Evolutionary conservation across 1,140 invertebrate genomes (phyloP).

Genomic region (Coboldia fuscipes): DNA sequence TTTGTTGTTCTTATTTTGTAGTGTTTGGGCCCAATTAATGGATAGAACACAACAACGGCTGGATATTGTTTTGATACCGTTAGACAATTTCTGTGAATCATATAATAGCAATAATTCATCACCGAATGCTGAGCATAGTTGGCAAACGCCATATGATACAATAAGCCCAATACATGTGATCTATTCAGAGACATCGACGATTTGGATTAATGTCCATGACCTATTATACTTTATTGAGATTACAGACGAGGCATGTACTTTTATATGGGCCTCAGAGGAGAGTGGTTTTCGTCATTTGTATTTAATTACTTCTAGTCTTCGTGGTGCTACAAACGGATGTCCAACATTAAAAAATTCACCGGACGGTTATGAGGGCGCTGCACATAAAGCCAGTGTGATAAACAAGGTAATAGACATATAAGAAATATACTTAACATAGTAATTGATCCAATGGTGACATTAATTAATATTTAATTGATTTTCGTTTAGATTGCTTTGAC

Average conservation of each 20-base stretch:
- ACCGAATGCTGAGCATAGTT: constrained; percentile 21
- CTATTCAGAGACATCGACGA: constrained; percentile 44
- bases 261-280: constrained; percentile 85
- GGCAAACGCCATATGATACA: constrained; percentile 18
- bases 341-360: too few relatives aligned
- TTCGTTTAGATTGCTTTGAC: constrained; percentile 46
- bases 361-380: too few relatives aligned
- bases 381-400: neutral
- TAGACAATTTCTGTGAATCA: constrained; percentile 50
- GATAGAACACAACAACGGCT: constrained; percentile 67
- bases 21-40: constrained; percentile 75
- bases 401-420: neutral
- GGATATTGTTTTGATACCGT: constrained; percentile 47
- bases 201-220: constrained; percentile 87
- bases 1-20: constrained; percentile 24
- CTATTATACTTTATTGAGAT: constrained; percentile 59
- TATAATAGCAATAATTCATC: constrained; percentile 28
- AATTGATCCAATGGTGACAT: too few relatives aligned
- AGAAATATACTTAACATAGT: too few relatives aligned
- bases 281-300: constrained; percentile 83
- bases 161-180: constrained; percentile 31
- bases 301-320: constrained; percentile 28
- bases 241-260: constrained; percentile 32
- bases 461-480: too few relatives aligned
- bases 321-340: constrained; percentile 3